A percentile compares a stretch with the other conserved stretches of the same genome.
Conservation (phyloP, 2,888 invertebrate species). For the Nomada ruficornis region DNA sequence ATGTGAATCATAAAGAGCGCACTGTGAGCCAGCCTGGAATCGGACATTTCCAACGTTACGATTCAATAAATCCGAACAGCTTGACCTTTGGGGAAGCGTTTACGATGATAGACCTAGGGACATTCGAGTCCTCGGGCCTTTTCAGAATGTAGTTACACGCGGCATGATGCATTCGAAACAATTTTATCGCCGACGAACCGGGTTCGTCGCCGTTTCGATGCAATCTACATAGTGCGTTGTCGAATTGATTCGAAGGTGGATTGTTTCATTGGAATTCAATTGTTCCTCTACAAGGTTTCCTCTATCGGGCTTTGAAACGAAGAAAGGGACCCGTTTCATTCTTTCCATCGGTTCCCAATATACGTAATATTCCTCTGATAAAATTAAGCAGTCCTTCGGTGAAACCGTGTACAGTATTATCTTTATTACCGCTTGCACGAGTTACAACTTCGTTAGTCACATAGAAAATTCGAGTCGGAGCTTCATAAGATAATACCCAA, state of each 20-base stretch:
- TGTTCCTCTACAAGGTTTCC: not conserved
- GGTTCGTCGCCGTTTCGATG: conserved; percentile 6
- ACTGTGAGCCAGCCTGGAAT: not conserved
- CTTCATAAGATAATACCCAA: no score
- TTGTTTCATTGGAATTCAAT: conserved; percentile 16
- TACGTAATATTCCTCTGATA: no score
- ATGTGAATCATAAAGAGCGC: not conserved
- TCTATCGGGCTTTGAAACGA: not conserved
- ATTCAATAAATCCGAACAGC: not conserved
- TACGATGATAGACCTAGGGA: not conserved
- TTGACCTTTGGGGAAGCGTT: not conserved
- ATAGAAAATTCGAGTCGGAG: no score
- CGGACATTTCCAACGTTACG: conserved; percentile 23
- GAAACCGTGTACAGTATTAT: no score
- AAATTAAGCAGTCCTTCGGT: no score
- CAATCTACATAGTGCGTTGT: conserved; percentile 5
- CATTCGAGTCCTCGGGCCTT: no score
- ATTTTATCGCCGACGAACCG: conserved; percentile 16
- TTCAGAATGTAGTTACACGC: not conserved
- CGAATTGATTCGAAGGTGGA: conserved; percentile 19
- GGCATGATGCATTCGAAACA: conserved; percentile 2
- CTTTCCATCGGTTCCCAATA: not conserved
- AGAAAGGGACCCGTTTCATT: not conserved
- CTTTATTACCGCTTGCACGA: no score
- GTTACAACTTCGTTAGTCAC: no score